Conservation (phyloP, 2,797 vertebrate genomes). For the Heterohyrax brucei region DNA sequence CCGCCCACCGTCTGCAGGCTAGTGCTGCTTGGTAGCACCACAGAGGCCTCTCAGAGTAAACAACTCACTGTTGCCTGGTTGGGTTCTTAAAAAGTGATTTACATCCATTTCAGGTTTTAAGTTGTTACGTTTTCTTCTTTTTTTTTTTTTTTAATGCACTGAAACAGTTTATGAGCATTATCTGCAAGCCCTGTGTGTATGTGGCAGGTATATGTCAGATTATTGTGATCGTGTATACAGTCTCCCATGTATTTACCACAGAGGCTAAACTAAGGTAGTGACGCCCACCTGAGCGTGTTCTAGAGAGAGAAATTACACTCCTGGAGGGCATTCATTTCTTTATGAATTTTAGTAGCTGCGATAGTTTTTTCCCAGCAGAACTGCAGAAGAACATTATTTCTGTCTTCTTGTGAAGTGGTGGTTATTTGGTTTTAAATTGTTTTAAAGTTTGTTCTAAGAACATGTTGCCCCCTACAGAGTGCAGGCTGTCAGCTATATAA, state of each 20-base stretch:
- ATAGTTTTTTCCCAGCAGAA: conserved; percentile 59
- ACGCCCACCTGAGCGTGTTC: conserved; percentile 17
- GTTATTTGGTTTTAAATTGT: conserved; percentile 64
- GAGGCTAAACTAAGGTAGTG: conserved; percentile 35
- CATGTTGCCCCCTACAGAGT: conserved; percentile 47
- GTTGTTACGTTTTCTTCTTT: conserved; percentile 83
- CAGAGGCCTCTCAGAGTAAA: conserved; percentile 85
- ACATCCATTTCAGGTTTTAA: conserved; percentile 83
- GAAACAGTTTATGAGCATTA: conserved; percentile 82
- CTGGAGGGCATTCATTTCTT: conserved; percentile 63
- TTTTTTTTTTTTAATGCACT: conserved; percentile 55
- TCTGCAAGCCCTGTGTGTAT: conserved; percentile 71
- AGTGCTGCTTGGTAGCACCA: conserved; percentile 81
- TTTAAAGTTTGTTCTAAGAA: conserved; percentile 68
- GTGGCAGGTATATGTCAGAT: conserved; percentile 77
- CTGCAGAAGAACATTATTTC: conserved; percentile 63
- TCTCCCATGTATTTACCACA: conserved; percentile 35
- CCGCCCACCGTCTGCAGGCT: conserved; percentile 86
- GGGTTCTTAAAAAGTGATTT: conserved; percentile 80
- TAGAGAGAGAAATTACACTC: conserved; percentile 43
- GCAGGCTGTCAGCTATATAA: conserved; percentile 42
- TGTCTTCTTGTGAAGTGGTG: conserved; percentile 67
- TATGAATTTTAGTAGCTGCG: background rate
- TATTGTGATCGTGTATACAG: conserved; percentile 62
- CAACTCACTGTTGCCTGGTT: conserved; percentile 77